A percentile compares a stretch with the other conserved stretches of the same genome.
Conservation (phyloP, 2,113 vertebrate genomes). For the Protobothrops mucrosquamatus region DNA sequence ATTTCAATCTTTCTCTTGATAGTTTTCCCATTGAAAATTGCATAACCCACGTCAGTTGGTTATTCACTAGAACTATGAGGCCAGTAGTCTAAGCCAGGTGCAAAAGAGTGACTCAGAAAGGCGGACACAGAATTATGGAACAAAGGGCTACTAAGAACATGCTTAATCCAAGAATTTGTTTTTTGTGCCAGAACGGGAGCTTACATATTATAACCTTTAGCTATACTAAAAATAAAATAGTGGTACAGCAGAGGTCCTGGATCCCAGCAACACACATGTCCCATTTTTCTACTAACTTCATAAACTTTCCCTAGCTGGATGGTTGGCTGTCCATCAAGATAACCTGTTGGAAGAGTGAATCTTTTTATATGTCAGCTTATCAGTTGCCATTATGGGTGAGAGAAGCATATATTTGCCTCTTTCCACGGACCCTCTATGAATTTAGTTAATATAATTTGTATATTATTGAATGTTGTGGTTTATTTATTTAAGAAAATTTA, state of each 20-base stretch:
- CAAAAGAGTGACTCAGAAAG: neutral
- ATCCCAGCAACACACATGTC: neutral
- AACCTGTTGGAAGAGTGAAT: neutral
- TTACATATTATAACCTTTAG: neutral
- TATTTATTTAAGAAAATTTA: neutral
- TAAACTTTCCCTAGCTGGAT: neutral
- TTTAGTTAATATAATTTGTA: neutral
- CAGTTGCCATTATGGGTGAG: neutral
- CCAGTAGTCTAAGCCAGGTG: neutral
- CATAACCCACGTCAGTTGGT: neutral
- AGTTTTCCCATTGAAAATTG: neutral
- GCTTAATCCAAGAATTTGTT: neutral
- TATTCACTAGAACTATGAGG: neutral
- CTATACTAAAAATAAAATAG: neutral
- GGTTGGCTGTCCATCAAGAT: neutral
- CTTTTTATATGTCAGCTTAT: neutral
- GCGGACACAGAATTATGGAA: neutral
- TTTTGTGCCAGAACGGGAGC: neutral
- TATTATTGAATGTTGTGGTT: neutral
- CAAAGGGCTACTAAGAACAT: neutral
- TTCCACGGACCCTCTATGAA: neutral
- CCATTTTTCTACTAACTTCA: neutral
- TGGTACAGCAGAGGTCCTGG: neutral
- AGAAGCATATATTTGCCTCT: neutral
- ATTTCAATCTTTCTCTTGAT: neutral